Conservation (phyloP, 2,797 vertebrate species). For the Mormyrops boulengeri region DNA sequence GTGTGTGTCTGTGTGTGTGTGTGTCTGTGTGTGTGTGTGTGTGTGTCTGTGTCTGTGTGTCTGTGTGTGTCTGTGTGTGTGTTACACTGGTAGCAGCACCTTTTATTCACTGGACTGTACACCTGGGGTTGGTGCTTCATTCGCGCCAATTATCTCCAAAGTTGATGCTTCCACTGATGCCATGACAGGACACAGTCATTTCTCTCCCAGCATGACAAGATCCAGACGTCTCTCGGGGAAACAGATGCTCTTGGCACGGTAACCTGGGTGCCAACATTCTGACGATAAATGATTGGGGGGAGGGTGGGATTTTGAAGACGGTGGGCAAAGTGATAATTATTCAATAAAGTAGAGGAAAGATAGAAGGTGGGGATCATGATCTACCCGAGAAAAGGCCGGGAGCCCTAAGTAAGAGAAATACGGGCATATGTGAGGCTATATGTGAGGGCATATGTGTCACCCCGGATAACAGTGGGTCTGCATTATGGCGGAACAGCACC, state of each 20-base stretch:
- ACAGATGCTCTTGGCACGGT: constrained; percentile 24
- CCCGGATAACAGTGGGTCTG: not conserved
- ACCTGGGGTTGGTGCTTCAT: not conserved
- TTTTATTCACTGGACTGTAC: not conserved
- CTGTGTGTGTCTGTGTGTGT: too few species aligned
- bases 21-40: too few species aligned
- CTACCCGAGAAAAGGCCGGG: not conserved
- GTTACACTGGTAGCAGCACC: not conserved
- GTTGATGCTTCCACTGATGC: not conserved
- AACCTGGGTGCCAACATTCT: constrained; percentile 25
- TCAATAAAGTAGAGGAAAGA: constrained; percentile 30
- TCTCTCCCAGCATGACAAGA: not conserved
- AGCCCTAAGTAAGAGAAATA: not conserved
- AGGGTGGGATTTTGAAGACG: not conserved
- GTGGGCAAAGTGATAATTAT: not conserved
- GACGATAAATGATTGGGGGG: not conserved
- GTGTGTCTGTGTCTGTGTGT: too few species aligned
- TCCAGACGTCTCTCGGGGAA: not conserved
- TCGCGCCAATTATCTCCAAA: not conserved
- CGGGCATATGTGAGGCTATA: not conserved
- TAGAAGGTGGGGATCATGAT: constrained; percentile 25
- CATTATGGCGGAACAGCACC: not conserved
- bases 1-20: too few species aligned
- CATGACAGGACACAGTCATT: constrained; percentile 10
- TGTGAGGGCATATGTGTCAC: not conserved